Evolutionary conservation across 2,113 vertebrate genomes (phyloP).

Genomic region (Oostethus manadensis): DNA sequence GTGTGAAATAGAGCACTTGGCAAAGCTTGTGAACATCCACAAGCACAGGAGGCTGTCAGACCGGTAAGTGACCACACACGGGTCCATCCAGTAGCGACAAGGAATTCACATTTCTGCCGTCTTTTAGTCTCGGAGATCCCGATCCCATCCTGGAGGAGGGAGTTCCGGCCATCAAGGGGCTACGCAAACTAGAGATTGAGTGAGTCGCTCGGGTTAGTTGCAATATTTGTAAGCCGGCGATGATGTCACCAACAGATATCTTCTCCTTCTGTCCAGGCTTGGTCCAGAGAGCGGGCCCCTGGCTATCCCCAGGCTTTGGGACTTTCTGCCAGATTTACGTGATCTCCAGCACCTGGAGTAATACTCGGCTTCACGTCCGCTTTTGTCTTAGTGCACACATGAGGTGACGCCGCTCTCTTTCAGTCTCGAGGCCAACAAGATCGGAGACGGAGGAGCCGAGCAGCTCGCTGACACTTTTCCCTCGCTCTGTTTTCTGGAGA

Average conservation of each 20-base stretch:
- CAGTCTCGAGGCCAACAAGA: conserved; percentile 87
- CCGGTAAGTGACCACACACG: conserved; percentile 60
- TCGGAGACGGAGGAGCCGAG: conserved; percentile 80
- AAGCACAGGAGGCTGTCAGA: conserved; percentile 62
- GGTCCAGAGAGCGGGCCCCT: conserved; percentile 72
- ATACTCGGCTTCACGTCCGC: conserved; percentile 16
- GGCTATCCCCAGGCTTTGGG: conserved; percentile 73
- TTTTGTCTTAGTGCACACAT: neutral
- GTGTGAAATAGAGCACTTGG: conserved; percentile 80
- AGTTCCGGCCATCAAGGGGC: conserved; percentile 79
- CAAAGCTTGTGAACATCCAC: conserved; percentile 77
- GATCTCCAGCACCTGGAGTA: conserved; percentile 83
- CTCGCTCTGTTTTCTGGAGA: conserved; percentile 75
- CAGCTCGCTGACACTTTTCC: conserved; percentile 73
- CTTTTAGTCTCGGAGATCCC: conserved; percentile 38
- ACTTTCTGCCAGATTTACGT: conserved; percentile 76
- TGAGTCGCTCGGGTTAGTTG: conserved; percentile 37
- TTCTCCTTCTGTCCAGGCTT: conserved; percentile 50
- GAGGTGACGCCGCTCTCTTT: neutral
- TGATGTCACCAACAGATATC: neutral
- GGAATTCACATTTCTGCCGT: neutral
- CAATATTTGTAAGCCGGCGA: neutral
- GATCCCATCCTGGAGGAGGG: conserved; percentile 52
- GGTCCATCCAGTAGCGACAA: neutral
- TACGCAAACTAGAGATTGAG: conserved; percentile 81